A percentile compares a stretch with the other conserved stretches of the same genome.
phyloP scores from a whole-genome alignment of 2,888 invertebrate genomes.

The Physocephala rufipes region DNA sequence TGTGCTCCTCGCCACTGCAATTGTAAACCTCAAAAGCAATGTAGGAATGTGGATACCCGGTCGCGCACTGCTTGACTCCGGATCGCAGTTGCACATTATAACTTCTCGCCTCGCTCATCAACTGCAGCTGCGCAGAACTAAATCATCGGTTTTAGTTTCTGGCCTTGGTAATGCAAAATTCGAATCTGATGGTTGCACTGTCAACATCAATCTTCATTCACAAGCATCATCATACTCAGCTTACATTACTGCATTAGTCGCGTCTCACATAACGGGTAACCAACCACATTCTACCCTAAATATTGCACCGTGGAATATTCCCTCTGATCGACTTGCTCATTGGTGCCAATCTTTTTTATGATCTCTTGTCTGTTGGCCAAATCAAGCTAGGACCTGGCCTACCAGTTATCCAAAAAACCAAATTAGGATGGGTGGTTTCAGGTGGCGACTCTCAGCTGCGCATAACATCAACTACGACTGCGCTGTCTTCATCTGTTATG shows the following conservation, averaged over 20 bases:
- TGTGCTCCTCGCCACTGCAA: slow-evolving; percentile 10
- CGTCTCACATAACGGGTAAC: slow-evolving; percentile 42
- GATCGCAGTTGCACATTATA: slow-evolving; percentile 35
- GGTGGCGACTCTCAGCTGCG: slow-evolving; percentile 9
- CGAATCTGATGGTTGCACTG: slow-evolving; percentile 25
- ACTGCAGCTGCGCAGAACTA: not conserved
- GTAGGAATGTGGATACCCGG: slow-evolving; percentile 36
- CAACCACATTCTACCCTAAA: slow-evolving; percentile 41
- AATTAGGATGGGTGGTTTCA: slow-evolving; percentile 32
- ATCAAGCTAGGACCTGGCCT: slow-evolving; percentile 37
- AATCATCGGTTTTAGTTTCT: slow-evolving; percentile 26
- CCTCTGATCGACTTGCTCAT: slow-evolving; percentile 42
- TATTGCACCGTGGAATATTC: slow-evolving; percentile 38
- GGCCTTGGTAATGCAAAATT: slow-evolving; percentile 36
- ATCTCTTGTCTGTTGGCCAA: slow-evolving; percentile 44
- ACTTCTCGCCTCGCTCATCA: slow-evolving; percentile 15
- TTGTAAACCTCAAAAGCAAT: slow-evolving; percentile 31
- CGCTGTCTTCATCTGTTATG: not conserved
- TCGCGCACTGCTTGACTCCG: slow-evolving; percentile 38
- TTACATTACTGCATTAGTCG: slow-evolving; percentile 39
- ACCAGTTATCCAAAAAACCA: slow-evolving; percentile 35
- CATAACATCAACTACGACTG: not conserved
- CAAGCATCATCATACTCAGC: not conserved
- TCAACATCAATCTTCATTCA: slow-evolving; percentile 25
- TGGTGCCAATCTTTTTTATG: slow-evolving; percentile 45